A percentile compares a stretch with the other conserved stretches of the same genome.
Evolutionary conservation across 1,140 invertebrate species (phyloP).

Genomic region (Coelopa frigida): DNA sequence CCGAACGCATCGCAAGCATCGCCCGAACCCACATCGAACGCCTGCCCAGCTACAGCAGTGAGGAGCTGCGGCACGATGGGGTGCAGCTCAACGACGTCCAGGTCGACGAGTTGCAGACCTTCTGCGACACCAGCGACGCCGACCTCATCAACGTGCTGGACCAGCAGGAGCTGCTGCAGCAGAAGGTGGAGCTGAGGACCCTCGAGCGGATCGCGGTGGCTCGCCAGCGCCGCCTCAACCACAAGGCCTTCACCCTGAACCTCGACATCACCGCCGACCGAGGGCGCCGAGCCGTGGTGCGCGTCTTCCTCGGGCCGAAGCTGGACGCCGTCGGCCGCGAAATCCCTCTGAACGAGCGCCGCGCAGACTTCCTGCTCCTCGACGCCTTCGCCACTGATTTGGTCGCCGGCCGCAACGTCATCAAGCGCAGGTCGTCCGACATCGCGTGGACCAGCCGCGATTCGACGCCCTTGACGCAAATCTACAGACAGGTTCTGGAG

Average conservation of each 20-base stretch:
- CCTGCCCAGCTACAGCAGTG: constrained; percentile 51
- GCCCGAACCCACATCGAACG: constrained; percentile 49
- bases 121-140: constrained; percentile 24
- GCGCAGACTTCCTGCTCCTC: constrained; percentile 57
- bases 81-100: constrained; percentile 52
- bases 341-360: constrained; percentile 51
- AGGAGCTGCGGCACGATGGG: constrained; percentile 50
- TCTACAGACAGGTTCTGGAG: constrained; percentile 51
- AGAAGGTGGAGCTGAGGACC: background rate
- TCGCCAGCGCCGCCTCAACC: constrained; percentile 51
- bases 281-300: constrained; percentile 45
- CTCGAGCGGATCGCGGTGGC: constrained; percentile 15
- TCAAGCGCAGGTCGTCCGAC: constrained; percentile 57
- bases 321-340: constrained; percentile 48
- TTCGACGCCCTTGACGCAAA: constrained; percentile 51
- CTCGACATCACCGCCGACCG: constrained; percentile 48
- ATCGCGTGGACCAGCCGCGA: constrained; percentile 55
- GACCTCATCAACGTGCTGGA: constrained; percentile 41
- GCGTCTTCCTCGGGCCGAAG: constrained; percentile 53
- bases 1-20: constrained; percentile 52
- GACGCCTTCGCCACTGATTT: constrained; percentile 60
- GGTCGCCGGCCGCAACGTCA: constrained; percentile 56
- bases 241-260: constrained; percentile 55
- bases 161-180: too few relatives aligned
- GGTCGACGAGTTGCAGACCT: constrained; percentile 45